Evolutionary conservation across 2,888 invertebrate species (phyloP).

Genomic region (Helobdella robusta): DNA sequence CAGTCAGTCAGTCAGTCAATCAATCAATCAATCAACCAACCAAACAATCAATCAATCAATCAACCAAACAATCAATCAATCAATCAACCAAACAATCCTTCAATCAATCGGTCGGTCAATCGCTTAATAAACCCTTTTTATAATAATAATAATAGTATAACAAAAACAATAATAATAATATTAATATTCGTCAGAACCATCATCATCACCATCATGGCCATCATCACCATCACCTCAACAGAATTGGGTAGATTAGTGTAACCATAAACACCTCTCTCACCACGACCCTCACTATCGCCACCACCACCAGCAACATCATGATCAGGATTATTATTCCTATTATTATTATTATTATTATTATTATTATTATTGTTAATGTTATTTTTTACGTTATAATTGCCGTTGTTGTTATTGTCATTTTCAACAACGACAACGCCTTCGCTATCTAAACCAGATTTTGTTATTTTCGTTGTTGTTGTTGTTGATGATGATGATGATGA

Average conservation of each 20-base stretch:
- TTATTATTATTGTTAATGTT: neutral
- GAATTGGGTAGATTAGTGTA: too few species aligned
- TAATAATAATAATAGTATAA: too few species aligned
- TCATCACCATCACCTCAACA: too few species aligned
- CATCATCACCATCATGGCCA: too few species aligned
- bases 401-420: neutral
- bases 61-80: conserved; percentile 6
- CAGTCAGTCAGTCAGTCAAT: conserved; percentile 7
- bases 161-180: too few species aligned
- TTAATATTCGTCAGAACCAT: too few species aligned
- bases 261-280: too few species aligned
- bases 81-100: too few species aligned
- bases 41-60: conserved; percentile 13
- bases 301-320: conserved; percentile 3
- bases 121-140: too few species aligned
- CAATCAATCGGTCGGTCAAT: too few species aligned
- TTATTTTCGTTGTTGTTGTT: too few species aligned
- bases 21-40: conserved; percentile 11
- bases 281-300: neutral
- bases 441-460: neutral
- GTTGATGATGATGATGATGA: too few species aligned
- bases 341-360: conserved; percentile 10
- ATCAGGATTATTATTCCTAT: neutral
- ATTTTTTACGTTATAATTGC: neutral
- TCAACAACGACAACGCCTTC: neutral